Conservation (phyloP, 2,888 invertebrate genomes). For the Prosopocoilus inquinatus region DNA sequence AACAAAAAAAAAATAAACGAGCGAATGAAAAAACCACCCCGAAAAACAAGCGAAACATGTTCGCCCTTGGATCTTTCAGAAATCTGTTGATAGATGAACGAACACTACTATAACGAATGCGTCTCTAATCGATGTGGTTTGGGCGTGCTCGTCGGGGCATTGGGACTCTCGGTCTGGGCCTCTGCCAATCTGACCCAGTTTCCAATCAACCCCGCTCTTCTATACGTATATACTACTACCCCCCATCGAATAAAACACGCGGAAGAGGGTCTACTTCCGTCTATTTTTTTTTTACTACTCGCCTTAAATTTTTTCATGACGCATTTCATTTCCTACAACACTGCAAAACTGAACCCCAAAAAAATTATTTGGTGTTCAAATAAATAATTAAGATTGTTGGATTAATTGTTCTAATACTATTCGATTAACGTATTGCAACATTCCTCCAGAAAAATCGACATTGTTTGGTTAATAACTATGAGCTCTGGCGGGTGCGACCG, state of each 20-base stretch:
- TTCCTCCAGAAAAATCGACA: not conserved
- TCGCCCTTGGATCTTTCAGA: constrained; percentile 23
- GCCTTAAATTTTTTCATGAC: not conserved
- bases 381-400: no score
- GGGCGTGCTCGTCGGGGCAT: constrained; percentile 21
- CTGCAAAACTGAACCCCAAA: no score
- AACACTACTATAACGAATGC: not conserved
- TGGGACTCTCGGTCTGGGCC: constrained; percentile 10
- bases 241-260: not conserved
- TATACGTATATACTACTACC: not conserved
- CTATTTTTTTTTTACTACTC: not conserved
- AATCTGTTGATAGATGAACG: constrained; percentile 21
- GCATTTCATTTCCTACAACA: not conserved
- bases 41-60: constrained; percentile 5
- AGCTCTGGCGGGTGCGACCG: no score
- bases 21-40: no score
- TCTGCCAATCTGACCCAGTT: constrained; percentile 13
- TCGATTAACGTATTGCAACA: no score
- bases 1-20: no score
- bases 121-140: constrained; percentile 25
- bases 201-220: constrained; percentile 11
- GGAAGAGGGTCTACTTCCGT: not conserved
- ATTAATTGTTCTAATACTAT: no score
- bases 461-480: not conserved
- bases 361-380: no score